Conservation (phyloP, 1,140 invertebrate species). For the honey bee (Apis mellifera) region Amel_HAv3.1 CM009946.2:6985001-6985500, state of each 20-base stretch:
- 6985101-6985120: not conserved
- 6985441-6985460: too few species aligned
- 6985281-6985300: too few species aligned
- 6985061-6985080: not conserved
- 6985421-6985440: not conserved
- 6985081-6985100: not conserved
- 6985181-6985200: conserved; percentile 44
- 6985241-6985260: not conserved
- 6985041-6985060: not conserved
- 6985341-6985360: too few species aligned
- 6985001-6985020: not conserved
- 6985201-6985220: conserved; percentile 28
- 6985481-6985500: not conserved
- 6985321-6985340: too few species aligned
- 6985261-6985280: too few species aligned
- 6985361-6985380: too few species aligned
- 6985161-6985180: conserved; percentile 39
- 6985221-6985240: conserved; percentile 26
- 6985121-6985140: conserved; percentile 34
- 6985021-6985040: not conserved
- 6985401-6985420: too few species aligned
- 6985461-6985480: not conserved
- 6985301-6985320: too few species aligned
- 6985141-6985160: conserved; percentile 36
- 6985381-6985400: too few species aligned